Evolutionary conservation across 2,113 vertebrate species (phyloP), one percentile per base, ranked within the genome.

Genomic region (Echinops telfairi): DNA sequence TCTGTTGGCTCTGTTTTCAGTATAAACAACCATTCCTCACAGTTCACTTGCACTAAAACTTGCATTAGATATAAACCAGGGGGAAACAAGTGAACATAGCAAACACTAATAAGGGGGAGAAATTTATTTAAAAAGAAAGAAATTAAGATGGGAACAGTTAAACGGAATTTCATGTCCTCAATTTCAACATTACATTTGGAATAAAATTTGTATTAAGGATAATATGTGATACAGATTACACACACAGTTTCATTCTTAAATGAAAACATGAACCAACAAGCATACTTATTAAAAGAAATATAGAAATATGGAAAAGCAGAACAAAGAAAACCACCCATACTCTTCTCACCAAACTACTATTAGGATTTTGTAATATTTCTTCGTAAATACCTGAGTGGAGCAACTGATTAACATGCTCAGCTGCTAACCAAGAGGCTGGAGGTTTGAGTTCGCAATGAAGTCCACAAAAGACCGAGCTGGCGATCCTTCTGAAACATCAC

Each of bases 301-400:
- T 1, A 15, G 25, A 86, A 86, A 80, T 73, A 33, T 3, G 6
- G 29, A 89, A 75, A 89, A 29, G 27, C 9, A 95, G 58, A 83
- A 66, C 33, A 91, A 94, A 95, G 33, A 83, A 89, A 94, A 86
- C 89, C 71, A 83, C 27, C 66, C 31, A 71, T 1, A 90, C 6
- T 71, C 22, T 53, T 53, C n/a, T 91, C 43, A 95, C 10, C 23
- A 94, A 89, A 93, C 60, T 90, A 83, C 10, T 62, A 4, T 53
- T 81, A 66, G 22, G 62, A 82, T 82, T 96, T 62, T 85, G 57
- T 16, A 70, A 17, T 75, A 87, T 33, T 31, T 82, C 20, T 31
- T 36, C 83, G 4, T 80, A 73, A 71, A n/a, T 33, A 6, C 70
- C 70, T 33, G 31, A 9, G 33, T 33, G 31, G 68, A n/a, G 8